Conservation (phyloP, 2,797 vertebrate species). For the Rhinophrynus dorsalis region DNA sequence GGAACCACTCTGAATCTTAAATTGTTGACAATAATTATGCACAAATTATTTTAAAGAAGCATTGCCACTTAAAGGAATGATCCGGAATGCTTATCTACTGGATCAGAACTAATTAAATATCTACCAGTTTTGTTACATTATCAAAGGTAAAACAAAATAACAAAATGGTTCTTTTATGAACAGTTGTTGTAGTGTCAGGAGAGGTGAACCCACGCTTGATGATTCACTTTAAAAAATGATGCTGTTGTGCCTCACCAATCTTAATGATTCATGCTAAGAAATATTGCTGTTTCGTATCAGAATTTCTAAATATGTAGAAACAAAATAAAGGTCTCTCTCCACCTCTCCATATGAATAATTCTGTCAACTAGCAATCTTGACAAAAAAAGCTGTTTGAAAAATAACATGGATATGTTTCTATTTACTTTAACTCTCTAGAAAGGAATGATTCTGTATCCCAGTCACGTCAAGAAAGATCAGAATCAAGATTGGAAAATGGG, state of each 20-base stretch:
- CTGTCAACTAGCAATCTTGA: conserved; percentile 18
- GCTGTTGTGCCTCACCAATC: conserved; percentile 10
- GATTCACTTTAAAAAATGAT: conserved; percentile 1
- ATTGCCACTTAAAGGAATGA: too few species aligned
- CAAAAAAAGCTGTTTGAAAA: conserved; percentile 23
- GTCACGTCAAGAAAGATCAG: conserved; percentile 46
- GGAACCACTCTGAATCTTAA: too few species aligned
- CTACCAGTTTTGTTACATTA: too few species aligned
- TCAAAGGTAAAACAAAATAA: too few species aligned
- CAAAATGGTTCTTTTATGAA: too few species aligned
- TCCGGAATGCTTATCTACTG: too few species aligned
- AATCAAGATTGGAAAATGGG: conserved; percentile 47
- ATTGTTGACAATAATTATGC: too few species aligned
- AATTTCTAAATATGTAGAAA: conserved; percentile 34
- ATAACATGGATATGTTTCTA: conserved; percentile 45
- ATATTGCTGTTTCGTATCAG: conserved; percentile 35
- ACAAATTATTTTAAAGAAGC: too few species aligned
- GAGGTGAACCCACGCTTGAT: conserved; percentile 10
- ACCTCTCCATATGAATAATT: conserved; percentile 36
- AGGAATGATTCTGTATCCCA: conserved; percentile 27
- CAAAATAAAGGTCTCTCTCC: conserved; percentile 1
- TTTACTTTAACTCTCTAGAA: conserved; percentile 35
- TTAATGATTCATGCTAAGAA: conserved; percentile 33
- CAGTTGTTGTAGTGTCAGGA: too few species aligned
- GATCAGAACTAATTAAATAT: too few species aligned